These are phyloP conservation scores for Dilophus febrilis DNA, from an alignment of 2,888 invertebrate genomes.

Conservation along the genomic window DNA sequence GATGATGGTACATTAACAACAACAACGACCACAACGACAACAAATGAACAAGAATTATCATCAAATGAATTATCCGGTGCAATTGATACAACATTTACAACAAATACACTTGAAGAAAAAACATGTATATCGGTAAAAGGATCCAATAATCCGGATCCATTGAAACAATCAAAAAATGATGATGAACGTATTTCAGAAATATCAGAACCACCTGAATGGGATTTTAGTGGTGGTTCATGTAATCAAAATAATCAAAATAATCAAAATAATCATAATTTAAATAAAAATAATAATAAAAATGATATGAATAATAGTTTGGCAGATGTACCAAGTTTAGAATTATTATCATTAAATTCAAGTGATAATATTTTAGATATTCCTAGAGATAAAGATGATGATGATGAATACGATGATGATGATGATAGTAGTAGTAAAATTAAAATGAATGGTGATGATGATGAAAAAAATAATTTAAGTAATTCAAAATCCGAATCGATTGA, in stretches of 20 bases:
- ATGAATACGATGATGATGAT: not conserved
- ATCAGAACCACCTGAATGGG: slow-evolving; percentile 15
- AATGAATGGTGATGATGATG: slow-evolving; percentile 4
- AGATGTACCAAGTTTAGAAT: slow-evolving; percentile 11
- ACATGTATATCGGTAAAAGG: slow-evolving; percentile 12
- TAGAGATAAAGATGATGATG: not conserved
- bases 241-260: too few relatives aligned
- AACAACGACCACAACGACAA: too few relatives aligned
- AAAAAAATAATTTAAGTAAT: slow-evolving; percentile 6
- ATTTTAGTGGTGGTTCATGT: slow-evolving; percentile 9
- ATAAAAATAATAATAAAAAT: too few relatives aligned
- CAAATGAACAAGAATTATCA: slow-evolving; percentile 9
- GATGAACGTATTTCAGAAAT: slow-evolving; percentile 15
- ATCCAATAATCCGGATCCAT: too few relatives aligned
- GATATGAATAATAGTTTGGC: slow-evolving; percentile 12
- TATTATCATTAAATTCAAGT: not conserved
- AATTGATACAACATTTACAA: slow-evolving; percentile 12
- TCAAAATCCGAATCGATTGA: not conserved
- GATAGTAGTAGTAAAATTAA: not conserved
- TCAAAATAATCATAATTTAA: too few relatives aligned
- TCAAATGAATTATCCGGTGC: slow-evolving; percentile 12
- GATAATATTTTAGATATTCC: not conserved
- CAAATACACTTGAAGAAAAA: slow-evolving; percentile 12
- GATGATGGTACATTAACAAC: slow-evolving; percentile 11
- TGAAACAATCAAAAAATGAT: slow-evolving; percentile 9